Percentiles rank a stretch among this genome's conserved stretches.
Evolutionary conservation across 2,113 vertebrate species (phyloP).

Genomic region (Capreolus pygargus): DNA sequence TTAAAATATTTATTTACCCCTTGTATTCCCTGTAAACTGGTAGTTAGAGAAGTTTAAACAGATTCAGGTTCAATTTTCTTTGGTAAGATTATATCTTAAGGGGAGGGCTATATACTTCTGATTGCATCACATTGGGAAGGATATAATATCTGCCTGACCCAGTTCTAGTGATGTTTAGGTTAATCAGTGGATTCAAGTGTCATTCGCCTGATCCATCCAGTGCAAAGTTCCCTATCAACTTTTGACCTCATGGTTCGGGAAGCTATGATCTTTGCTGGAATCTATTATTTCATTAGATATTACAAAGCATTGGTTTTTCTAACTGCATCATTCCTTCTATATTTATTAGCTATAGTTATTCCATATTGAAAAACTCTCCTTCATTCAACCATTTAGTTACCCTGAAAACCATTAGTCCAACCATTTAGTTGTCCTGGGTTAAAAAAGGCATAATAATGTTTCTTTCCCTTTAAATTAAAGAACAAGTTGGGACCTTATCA

Average conservation of each 20-base stretch:
- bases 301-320: background rate
- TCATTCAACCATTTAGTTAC: background rate
- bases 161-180: background rate
- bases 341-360: background rate
- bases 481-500: background rate
- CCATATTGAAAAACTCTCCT: background rate
- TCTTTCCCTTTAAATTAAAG: background rate
- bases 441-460: background rate
- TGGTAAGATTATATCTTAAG: background rate
- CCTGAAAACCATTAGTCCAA: background rate
- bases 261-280: background rate
- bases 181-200: background rate
- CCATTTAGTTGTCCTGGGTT: background rate
- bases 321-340: background rate
- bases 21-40: background rate
- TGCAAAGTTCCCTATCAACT: background rate
- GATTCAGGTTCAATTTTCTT: background rate
- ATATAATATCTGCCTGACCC: background rate
- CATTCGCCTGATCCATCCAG: background rate
- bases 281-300: background rate
- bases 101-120: background rate
- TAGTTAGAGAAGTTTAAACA: background rate
- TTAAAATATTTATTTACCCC: background rate
- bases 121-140: background rate
- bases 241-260: background rate